Base-by-base conservation (phyloP, 2,797 vertebrate genomes). In the Alfaro cultratus region DNA sequence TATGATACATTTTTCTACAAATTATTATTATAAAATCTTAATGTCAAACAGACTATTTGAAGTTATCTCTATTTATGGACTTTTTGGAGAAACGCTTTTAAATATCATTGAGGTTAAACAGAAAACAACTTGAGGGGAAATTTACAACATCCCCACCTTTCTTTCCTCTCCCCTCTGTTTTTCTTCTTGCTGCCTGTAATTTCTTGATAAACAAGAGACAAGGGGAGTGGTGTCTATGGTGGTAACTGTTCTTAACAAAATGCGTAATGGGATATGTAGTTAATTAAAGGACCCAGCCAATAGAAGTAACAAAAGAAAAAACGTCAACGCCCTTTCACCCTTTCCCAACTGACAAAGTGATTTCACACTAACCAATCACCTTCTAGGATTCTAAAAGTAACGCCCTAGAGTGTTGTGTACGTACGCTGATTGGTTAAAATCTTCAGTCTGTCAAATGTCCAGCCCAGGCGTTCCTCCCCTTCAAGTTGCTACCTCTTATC, bases 121-220 rank as follows among this genome's bases (percentile, higher is more conserved):
- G 0, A 51, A 45, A 57, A 74, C 4, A 6, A 72, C 55, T 46
- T 1, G 45, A 85, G 49, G 45, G 79, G 39, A 86, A 80, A 85
- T 78, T 11, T 62, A 76, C 31, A 26, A 57, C 29, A 73, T 79
- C 46, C 64, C 29, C 23, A 51, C 73, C 23, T 81, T 5, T 62
- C 12, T 72, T 55, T 76, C 73, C 84, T 68, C 43, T 34, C 13
- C 26, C 16, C 16, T 39, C 43, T 83, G 60, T 77, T 78, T 83
- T 82, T 78, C 45, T 82, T 13, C 45, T 82, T 13, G 1, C 9
- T 82, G 47, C 36, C 77, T 82, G 23, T 46, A 31, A 85, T 84
- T 78, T 94, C 93, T 85, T 89, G 93, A 94, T 95, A 95, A 96
- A 96, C 95, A 96, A 95, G 87, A 80, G 16, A 36, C 80, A 70